These are phyloP conservation scores for Chloroceryle inda DNA, from an alignment of 2,797 vertebrate genomes.

Conservation along the genomic window DNA sequence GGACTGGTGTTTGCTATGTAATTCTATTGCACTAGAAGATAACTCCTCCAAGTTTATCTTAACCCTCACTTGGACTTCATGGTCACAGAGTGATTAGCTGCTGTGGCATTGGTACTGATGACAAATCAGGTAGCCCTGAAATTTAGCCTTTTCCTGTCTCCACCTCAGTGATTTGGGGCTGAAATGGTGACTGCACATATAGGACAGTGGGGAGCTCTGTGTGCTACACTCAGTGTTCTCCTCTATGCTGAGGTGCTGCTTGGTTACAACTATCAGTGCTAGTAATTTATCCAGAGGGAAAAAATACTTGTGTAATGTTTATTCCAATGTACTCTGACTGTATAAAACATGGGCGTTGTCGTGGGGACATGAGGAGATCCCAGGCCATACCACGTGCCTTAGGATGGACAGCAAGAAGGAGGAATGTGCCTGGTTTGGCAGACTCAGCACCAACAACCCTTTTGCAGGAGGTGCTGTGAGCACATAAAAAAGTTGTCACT, in stretches of 20 bases:
- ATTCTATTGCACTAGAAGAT: constrained; percentile 47
- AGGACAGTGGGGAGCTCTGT: not conserved
- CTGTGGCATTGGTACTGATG: not conserved
- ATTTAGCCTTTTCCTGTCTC: not conserved
- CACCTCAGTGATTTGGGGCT: not conserved
- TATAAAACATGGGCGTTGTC: not conserved
- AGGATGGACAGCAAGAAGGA: not conserved
- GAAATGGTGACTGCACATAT: not conserved
- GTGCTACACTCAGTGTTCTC: not conserved
- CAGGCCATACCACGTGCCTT: not conserved
- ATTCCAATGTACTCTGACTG: not conserved
- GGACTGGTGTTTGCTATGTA: constrained; percentile 34
- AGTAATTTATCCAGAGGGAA: not conserved
- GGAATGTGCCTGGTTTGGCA: not conserved
- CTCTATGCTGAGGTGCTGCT: not conserved
- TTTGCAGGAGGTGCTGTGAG: not conserved
- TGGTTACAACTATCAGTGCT: not conserved
- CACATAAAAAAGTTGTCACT: not conserved
- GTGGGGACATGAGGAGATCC: not conserved
- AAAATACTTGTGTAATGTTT: not conserved
- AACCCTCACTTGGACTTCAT: constrained; percentile 23
- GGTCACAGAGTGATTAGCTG: constrained; percentile 44
- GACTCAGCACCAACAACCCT: not conserved
- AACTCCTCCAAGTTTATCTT: constrained; percentile 67
- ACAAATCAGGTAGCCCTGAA: not conserved